A percentile compares a stretch with the other conserved stretches of the same genome.
These are phyloP conservation scores for Drosophila atripex DNA, from an alignment of 2,888 invertebrate genomes.

Conservation along the genomic window DNA sequence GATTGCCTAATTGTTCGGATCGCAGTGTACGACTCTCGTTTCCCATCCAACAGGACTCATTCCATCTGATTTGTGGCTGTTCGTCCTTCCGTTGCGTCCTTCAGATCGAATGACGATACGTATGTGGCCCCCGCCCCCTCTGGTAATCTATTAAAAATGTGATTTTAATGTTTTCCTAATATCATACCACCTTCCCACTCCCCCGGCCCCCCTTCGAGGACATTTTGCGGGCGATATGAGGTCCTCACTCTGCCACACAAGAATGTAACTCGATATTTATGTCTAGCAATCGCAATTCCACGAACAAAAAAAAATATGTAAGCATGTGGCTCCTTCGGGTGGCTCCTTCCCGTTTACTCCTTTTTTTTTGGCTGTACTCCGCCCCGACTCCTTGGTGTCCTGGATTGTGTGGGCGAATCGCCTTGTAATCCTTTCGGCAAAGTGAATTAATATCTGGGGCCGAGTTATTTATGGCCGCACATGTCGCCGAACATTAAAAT, in stretches of 20 bases:
- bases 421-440: conserved; percentile 41
- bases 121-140: neutral
- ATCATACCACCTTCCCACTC: too few relatives aligned
- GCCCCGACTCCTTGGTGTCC: neutral
- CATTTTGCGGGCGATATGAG: conserved; percentile 16
- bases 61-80: conserved; percentile 1
- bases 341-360: neutral
- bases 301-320: neutral
- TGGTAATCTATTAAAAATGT: conserved; percentile 64
- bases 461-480: conserved; percentile 26
- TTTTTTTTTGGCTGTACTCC: neutral
- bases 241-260: conserved; percentile 7
- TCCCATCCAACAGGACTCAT: neutral
- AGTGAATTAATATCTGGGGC: conserved; percentile 24
- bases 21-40: too few relatives aligned
- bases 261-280: conserved; percentile 49
- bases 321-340: neutral
- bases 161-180: conserved; percentile 68
- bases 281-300: neutral
- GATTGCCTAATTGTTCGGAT: conserved; percentile 51
- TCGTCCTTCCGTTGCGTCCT: neutral
- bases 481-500: conserved; percentile 44
- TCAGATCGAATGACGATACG: neutral
- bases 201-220: too few relatives aligned
- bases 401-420: neutral